phyloP scores from a whole-genome alignment of 2,113 vertebrate genomes.

The Elephas maximus region DNA sequence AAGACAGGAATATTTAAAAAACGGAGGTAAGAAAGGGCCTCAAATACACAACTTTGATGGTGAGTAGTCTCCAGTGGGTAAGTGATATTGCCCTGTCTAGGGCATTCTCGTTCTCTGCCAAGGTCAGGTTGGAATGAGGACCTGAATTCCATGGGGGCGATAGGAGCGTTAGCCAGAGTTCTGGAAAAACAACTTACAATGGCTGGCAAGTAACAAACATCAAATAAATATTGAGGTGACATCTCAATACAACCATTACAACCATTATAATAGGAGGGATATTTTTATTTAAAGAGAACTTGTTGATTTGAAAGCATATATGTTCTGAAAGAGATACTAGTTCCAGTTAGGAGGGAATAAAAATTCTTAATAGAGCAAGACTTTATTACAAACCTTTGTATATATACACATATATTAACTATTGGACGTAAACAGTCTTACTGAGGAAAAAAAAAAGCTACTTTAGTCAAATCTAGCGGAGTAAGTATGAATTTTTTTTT shows the following conservation, averaged over 20 bases:
- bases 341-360: not conserved
- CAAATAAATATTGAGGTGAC: not conserved
- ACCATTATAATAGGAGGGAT: not conserved
- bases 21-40: not conserved
- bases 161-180: not conserved
- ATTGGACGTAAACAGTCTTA: not conserved
- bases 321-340: not conserved
- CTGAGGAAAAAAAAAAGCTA: not conserved
- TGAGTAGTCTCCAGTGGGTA: not conserved
- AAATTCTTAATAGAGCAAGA: not conserved
- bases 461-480: not conserved
- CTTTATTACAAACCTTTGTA: not conserved
- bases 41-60: not conserved
- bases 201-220: not conserved
- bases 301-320: not conserved
- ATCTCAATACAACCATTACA: not conserved
- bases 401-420: too few relatives aligned
- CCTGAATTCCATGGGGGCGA: not conserved
- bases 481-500: too few relatives aligned
- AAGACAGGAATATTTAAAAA: not conserved
- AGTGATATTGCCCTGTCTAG: not conserved
- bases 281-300: not conserved
- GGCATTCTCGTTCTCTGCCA: not conserved
- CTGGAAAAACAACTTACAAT: not conserved
- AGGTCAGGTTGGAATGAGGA: too few relatives aligned